Evolutionary conservation across 2,113 vertebrate genomes (phyloP), one percentile per base, ranked within the genome.

Genomic region (Stegastes partitus): DNA sequence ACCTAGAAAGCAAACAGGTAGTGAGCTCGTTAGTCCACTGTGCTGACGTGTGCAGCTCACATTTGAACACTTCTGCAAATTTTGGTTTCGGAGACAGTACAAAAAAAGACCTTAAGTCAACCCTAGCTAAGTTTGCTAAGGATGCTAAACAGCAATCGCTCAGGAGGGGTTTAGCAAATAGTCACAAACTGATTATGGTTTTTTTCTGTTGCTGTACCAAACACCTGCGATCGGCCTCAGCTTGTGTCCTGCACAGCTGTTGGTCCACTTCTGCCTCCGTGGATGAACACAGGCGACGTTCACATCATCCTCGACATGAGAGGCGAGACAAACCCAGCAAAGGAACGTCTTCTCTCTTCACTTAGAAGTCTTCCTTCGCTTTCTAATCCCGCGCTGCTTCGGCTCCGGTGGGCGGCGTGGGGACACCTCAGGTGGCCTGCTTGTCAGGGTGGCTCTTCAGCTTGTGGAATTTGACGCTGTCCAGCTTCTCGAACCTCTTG

Each of bases 391-490:
- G 54, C n/a, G 1, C 18, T 44, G 23, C 23, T 50, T 28, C 0
- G 23, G 26, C 25, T 76, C 22, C 18, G 0, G 9, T 28, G 39
- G 5, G 49, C 57, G 11, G 42, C 2, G 21, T 21, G 15, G 0
- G n/a, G 3, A 1, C 18, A 0, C 19, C 18, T 96, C 94, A 96
- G 55, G 92, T 63, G 0, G 93, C 70, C 81, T 95, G 95, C 73
- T 95, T 95, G 57, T 98, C 97, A 0, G 97, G 96, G 85, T 97
- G 96, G 84, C 97, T 96, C 91, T 98, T 97, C 12, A 98, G 94
- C 58, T 96, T 96, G 90, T 98, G 97, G 88, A 97, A 97, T 74
- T 97, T 97, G 47, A 98, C 96, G 11, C 96, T 97, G 90, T 98
- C 97, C 71, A 96, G 87, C 82, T 96, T 97, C 93, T 98, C 96